Conservation (phyloP, 2,113 vertebrate species). For the Pelvicachromis taeniatus region DNA sequence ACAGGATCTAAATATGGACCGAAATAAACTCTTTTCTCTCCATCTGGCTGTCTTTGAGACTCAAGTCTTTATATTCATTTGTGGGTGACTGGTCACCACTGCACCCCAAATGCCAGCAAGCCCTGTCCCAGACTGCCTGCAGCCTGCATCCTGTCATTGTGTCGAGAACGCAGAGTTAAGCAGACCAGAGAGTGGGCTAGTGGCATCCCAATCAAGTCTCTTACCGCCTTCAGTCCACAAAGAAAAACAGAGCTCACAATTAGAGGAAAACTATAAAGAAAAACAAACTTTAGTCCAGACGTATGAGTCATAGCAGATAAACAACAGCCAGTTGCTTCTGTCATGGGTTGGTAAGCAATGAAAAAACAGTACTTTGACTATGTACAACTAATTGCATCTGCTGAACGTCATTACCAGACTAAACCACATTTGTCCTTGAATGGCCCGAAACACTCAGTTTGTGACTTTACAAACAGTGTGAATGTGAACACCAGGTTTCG, state of each 20-base stretch:
- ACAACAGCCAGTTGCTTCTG: conserved; percentile 6
- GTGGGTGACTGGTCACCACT: background rate
- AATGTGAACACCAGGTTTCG: background rate
- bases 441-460: background rate
- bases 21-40: conserved; percentile 3
- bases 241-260: conserved; percentile 47
- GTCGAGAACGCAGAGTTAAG: background rate
- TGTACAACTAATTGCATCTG: background rate
- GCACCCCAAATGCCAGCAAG: background rate
- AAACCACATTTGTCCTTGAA: background rate
- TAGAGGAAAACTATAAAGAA: conserved; percentile 33
- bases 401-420: background rate
- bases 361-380: background rate
- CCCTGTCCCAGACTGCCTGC: background rate
- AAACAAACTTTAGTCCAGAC: background rate
- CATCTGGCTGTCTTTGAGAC: background rate
- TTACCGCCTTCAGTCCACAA: background rate
- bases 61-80: conserved; percentile 12
- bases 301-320: conserved; percentile 19
- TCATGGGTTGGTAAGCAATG: background rate
- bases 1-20: background rate
- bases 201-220: conserved; percentile 36
- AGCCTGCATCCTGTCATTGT: conserved; percentile 60
- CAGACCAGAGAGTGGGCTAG: conserved; percentile 1
- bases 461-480: background rate